A percentile compares a stretch with the other conserved stretches of the same genome.
phyloP scores from a whole-genome alignment of 2,888 invertebrate genomes.

The Terebella lapidaria region DNA sequence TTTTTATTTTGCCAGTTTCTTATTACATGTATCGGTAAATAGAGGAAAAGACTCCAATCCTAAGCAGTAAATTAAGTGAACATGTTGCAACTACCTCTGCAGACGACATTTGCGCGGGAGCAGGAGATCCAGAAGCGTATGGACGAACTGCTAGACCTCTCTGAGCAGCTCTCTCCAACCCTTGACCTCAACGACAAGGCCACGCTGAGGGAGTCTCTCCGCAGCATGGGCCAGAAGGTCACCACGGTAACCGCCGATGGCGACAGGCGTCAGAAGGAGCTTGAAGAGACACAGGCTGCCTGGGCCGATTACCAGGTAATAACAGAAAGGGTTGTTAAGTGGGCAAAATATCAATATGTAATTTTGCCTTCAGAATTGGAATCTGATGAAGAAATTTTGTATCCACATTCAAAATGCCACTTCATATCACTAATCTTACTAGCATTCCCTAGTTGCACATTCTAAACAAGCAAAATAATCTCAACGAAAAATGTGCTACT shows the following conservation, averaged over 20 bases:
- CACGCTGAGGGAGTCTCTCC: slow-evolving; percentile 41
- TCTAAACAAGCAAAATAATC: no score
- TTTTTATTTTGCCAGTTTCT: no score
- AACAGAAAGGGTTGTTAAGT: neutral
- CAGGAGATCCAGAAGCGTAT: slow-evolving; percentile 46
- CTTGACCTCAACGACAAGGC: slow-evolving; percentile 45
- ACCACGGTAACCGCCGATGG: slow-evolving; percentile 78
- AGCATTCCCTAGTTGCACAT: no score
- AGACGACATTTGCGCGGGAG: slow-evolving; percentile 49
- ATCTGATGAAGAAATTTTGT: no score
- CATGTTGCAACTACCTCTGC: no score
- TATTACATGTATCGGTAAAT: no score
- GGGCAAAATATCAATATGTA: neutral
- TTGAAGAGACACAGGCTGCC: slow-evolving; percentile 77
- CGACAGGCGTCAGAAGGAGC: slow-evolving; percentile 68
- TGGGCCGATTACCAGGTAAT: slow-evolving; percentile 73
- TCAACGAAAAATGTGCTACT: no score
- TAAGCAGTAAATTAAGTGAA: no score
- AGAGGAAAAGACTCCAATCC: no score
- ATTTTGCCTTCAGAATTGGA: neutral
- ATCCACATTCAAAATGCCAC: no score
- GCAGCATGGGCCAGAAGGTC: slow-evolving; percentile 64
- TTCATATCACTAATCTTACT: no score
- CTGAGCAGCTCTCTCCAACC: slow-evolving; percentile 38
- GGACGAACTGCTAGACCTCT: slow-evolving; percentile 42